A percentile compares a stretch with the other conserved stretches of the same genome.
These are phyloP conservation scores for Pachyuromys duprasi DNA, from an alignment of 2,797 vertebrate genomes.

Conservation along the genomic window DNA sequence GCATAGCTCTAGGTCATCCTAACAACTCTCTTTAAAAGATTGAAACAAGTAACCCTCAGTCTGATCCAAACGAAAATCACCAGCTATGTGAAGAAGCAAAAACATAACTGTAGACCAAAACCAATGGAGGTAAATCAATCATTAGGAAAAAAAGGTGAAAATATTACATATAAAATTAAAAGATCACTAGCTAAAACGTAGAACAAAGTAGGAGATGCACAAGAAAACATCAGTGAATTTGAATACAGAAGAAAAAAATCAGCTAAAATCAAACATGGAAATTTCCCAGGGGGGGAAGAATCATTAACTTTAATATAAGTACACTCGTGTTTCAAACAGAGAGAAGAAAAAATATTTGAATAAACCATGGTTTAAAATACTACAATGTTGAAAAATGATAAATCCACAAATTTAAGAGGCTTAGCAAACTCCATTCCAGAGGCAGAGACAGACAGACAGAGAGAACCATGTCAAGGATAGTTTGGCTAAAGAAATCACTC, in stretches of 20 bases:
- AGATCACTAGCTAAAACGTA: not conserved
- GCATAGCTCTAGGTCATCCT: not conserved
- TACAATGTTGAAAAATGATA: not conserved
- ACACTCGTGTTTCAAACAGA: not conserved
- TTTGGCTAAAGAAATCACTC: not conserved
- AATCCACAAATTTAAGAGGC: slow-evolving; percentile 22
- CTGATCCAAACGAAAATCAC: not conserved
- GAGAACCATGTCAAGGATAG: not conserved
- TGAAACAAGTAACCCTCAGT: not conserved
- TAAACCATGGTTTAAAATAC: slow-evolving; percentile 32
- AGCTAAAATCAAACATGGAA: slow-evolving; percentile 4
- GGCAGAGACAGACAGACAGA: not conserved
- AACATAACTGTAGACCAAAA: not conserved
- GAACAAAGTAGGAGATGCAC: not conserved
- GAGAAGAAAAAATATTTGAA: slow-evolving; percentile 26
- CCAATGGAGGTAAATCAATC: not conserved
- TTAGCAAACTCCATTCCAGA: not conserved
- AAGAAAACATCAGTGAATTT: slow-evolving; percentile 1
- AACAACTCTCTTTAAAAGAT: not conserved
- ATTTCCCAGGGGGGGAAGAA: not conserved
- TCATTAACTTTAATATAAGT: not conserved
- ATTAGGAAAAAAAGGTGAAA: not conserved
- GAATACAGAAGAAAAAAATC: not conserved
- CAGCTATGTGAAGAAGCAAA: not conserved
- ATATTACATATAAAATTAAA: slow-evolving; percentile 13